Evolutionary conservation across 37 sponge, comb jelly and placozoan species (phyloP), one percentile per base, ranked within the genome.

Genomic region (Aplysina aerophoba): DNA sequence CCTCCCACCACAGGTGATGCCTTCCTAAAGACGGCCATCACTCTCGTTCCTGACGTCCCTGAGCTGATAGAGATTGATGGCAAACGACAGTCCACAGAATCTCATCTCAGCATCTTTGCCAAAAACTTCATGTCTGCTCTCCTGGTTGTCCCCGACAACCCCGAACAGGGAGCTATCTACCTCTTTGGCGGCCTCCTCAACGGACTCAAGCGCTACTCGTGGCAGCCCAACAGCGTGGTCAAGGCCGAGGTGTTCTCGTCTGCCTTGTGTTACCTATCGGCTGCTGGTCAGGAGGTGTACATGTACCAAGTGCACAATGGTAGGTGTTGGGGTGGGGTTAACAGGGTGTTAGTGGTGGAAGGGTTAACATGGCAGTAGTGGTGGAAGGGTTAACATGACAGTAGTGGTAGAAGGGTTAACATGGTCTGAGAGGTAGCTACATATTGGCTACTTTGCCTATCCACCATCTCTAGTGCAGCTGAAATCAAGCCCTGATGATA

Each of bases 111-210:
- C 25, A 54, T 54, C 40, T 97, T 81, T 74, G 31, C 90, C 14
- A 63, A 60, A 78, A 90, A 90, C 83, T 93, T 97, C 72, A 79
- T 97, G 21, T 88, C 95, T 15, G 90, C 93, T 27, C 91, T 97
- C 25, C 88, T 95, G 4, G 87, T 91, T 5, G 88, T 97, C 35
- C 97, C 97, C 15, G 97, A 97, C 82, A 92, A 97, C 50, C 97
- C 97, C 5, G 96, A 95, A 59, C 91, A 89, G 50, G 91, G 92
- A 22, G 87, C 80, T 0, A 64, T 92, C 25, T 92, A 90, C 59
- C 78, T 97, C 22, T 59, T 97, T 13, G 81, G 88, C 35, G 89
- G 91, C 20, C 87, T 95, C 20, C 85, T 97, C 39, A 97, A 97
- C 37, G 89, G 83, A 17, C 58, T 97, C 39, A 75, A 86, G 54